These are phyloP conservation scores for Stigmatopora argus DNA, from an alignment of 2,113 vertebrate species.

Conservation along the genomic window DNA sequence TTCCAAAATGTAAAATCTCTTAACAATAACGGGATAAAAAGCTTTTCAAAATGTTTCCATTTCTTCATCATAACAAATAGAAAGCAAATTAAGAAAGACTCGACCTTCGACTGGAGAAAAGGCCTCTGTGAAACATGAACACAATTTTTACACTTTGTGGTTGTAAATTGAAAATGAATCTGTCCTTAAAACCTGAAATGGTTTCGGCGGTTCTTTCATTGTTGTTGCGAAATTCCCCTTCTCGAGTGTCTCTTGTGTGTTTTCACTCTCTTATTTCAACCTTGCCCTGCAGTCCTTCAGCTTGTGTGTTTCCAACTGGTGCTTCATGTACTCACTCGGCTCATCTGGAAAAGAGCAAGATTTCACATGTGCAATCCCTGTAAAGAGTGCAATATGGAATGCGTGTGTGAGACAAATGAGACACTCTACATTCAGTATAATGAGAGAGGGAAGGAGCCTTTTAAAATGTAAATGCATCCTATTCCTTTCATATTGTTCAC, in stretches of 20 bases:
- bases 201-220: constrained; percentile 16
- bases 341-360: constrained; percentile 17
- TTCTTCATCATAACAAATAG: neutral
- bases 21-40: neutral
- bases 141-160: neutral
- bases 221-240: constrained; percentile 25
- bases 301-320: constrained; percentile 16
- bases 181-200: constrained; percentile 23
- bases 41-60: neutral
- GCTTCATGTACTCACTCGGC: constrained; percentile 23
- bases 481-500: constrained; percentile 41
- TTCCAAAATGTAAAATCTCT: neutral
- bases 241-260: constrained; percentile 33
- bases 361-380: constrained; percentile 39
- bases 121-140: constrained; percentile 1
- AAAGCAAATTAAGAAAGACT: neutral
- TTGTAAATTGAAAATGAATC: constrained; percentile 29
- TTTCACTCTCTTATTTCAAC: constrained; percentile 23
- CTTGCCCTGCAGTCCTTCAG: constrained; percentile 34
- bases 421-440: constrained; percentile 31
- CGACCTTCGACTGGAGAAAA: neutral
- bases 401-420: constrained; percentile 7
- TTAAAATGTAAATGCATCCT: constrained; percentile 55
- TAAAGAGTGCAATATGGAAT: constrained; percentile 14
- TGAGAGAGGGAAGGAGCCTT: constrained; percentile 22